A percentile compares a stretch with the other conserved stretches of the same genome.
Conservation (phyloP, 2,113 vertebrate genomes). For the Cichladusa arquata region DNA sequence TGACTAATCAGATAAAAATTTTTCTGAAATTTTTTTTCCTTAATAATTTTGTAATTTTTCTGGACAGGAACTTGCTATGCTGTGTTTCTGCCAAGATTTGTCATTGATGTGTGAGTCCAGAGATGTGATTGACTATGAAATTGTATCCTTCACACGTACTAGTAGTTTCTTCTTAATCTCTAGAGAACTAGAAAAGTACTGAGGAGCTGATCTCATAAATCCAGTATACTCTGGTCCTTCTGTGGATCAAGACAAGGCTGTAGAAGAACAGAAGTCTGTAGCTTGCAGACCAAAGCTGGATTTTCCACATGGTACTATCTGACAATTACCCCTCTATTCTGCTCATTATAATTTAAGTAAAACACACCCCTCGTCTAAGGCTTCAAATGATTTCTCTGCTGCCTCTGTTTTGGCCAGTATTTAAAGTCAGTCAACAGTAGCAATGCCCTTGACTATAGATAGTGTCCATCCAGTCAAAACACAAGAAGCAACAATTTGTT, state of each 20-base stretch:
- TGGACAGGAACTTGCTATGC: not conserved
- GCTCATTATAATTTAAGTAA: not conserved
- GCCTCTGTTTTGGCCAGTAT: accelerated
- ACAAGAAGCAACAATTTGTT: accelerated
- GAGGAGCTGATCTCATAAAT: not conserved
- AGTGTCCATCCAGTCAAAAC: not conserved
- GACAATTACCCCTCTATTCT: not conserved
- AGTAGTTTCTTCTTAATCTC: not conserved
- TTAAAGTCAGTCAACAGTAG: not conserved
- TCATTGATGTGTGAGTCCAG: not conserved
- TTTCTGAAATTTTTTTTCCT: not conserved
- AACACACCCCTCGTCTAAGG: not conserved
- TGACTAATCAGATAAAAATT: not conserved
- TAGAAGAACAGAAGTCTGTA: not conserved
- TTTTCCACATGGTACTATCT: not conserved
- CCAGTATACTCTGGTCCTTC: not conserved
- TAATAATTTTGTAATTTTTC: not conserved
- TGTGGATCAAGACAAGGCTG: not conserved
- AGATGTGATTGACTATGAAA: not conserved
- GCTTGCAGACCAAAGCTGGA: not conserved
- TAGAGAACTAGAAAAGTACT: not conserved
- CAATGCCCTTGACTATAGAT: not conserved
- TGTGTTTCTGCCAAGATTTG: not conserved
- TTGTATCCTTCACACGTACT: not conserved
- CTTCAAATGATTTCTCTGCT: not conserved